Evolutionary conservation across 2,113 vertebrate genomes (phyloP).

Genomic region (Tricholaema leucomelas): DNA sequence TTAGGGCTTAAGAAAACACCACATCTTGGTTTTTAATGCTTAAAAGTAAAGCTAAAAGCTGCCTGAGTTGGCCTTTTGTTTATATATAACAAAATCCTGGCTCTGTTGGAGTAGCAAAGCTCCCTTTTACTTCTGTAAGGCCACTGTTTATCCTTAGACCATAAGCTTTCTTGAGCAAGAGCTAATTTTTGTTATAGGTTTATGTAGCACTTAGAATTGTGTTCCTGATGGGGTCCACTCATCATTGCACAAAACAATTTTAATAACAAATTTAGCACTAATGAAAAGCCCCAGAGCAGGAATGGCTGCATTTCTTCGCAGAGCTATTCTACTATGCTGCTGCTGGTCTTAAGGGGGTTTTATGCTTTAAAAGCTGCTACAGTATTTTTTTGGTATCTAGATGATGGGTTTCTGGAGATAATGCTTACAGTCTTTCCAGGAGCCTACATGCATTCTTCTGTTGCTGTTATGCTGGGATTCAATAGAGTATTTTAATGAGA

Average conservation of each 20-base stretch:
- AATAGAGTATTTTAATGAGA: background rate
- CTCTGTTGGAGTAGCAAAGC: background rate
- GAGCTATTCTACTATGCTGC: background rate
- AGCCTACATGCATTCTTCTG: background rate
- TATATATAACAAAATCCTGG: background rate
- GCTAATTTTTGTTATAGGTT: slow-evolving; percentile 37
- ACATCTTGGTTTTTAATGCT: background rate
- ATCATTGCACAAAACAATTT: background rate
- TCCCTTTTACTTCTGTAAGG: slow-evolving; percentile 14
- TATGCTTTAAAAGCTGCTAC: background rate
- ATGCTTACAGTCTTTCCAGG: background rate
- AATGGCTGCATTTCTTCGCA: background rate
- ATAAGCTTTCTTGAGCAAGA: slow-evolving; percentile 26
- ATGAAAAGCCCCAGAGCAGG: background rate
- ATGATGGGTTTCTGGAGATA: background rate
- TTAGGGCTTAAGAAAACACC: background rate
- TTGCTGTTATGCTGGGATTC: background rate
- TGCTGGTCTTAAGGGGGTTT: background rate
- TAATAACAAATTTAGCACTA: background rate
- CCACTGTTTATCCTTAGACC: background rate
- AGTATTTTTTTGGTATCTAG: background rate
- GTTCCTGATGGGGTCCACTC: background rate
- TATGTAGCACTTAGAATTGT: slow-evolving; percentile 27
- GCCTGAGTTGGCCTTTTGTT: slow-evolving; percentile 10
- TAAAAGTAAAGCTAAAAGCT: slow-evolving; percentile 38